These are phyloP conservation scores for Andricus quercusramuli DNA, from an alignment of 2,888 invertebrate genomes.

Conservation along the genomic window DNA sequence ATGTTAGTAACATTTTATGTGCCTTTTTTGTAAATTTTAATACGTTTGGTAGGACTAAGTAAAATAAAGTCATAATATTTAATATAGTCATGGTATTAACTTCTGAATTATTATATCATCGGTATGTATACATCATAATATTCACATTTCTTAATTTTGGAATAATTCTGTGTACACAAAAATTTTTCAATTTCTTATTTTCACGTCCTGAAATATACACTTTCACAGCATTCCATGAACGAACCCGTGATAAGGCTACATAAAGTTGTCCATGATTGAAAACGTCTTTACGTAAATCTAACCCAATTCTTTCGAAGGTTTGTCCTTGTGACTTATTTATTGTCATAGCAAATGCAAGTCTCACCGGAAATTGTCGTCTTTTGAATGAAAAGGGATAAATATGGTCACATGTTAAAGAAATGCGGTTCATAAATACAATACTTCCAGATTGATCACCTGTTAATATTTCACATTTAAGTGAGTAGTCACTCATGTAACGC, in stretches of 20 bases:
- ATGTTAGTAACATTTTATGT: no score
- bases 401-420: slow-evolving; percentile 39
- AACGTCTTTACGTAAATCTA: slow-evolving; percentile 48
- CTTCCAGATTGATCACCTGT: slow-evolving; percentile 43
- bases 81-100: no score
- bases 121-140: no score
- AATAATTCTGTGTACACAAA: no score
- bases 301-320: slow-evolving; percentile 49
- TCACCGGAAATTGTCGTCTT: slow-evolving; percentile 52
- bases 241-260: slow-evolving; percentile 43
- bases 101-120: no score
- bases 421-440: slow-evolving; percentile 48
- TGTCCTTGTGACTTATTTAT: slow-evolving; percentile 57
- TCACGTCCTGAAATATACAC: neutral
- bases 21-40: no score
- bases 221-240: slow-evolving; percentile 49
- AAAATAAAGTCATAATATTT: no score
- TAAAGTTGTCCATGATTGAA: slow-evolving; percentile 53
- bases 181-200: neutral
- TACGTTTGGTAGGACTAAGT: no score
- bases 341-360: slow-evolving; percentile 54
- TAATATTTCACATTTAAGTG: slow-evolving; percentile 46
- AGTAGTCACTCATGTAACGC: slow-evolving; percentile 40
- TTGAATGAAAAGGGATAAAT: slow-evolving; percentile 43
- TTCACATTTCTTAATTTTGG: no score